Percentiles rank a stretch among this genome's conserved stretches.
These are phyloP conservation scores for Ophioderma brevispina DNA, from an alignment of 35 echinoderm and acorn worm genomes.

Conservation along the genomic window DNA sequence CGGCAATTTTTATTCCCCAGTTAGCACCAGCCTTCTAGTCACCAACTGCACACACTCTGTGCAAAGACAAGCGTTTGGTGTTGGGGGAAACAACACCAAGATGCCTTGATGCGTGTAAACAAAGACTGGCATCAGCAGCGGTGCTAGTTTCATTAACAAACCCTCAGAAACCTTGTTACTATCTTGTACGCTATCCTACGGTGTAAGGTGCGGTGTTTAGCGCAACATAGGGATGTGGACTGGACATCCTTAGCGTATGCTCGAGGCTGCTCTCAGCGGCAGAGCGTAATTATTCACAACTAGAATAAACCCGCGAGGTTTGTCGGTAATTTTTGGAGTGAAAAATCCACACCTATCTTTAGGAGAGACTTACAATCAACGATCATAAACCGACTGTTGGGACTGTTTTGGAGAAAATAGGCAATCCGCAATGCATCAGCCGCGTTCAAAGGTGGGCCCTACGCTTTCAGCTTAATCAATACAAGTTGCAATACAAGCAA, in stretches of 20 bases:
- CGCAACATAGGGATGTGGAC: constrained; percentile 23
- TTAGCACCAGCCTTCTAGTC: too few species aligned
- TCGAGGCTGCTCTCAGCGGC: constrained; percentile 31
- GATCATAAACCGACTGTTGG: constrained; percentile 76
- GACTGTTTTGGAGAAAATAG: constrained; percentile 40
- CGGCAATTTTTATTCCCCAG: too few species aligned
- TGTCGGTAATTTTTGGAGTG: constrained; percentile 60
- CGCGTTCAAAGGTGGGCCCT: constrained; percentile 60
- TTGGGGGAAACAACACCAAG: too few species aligned
- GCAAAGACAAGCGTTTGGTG: too few species aligned
- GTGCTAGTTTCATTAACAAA: too few species aligned
- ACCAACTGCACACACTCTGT: too few species aligned
- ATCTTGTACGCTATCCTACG: too few species aligned
- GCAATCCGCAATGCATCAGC: constrained; percentile 21
- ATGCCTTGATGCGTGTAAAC: too few species aligned
- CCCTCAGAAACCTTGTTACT: too few species aligned
- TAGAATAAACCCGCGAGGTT: constrained; percentile 56
- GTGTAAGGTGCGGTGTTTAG: constrained; percentile 37
- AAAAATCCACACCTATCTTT: constrained; percentile 77
- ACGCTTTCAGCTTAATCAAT: constrained; percentile 42
- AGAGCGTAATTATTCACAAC: constrained; percentile 63
- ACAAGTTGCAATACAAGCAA: constrained; percentile 17
- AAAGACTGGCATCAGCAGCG: too few species aligned
- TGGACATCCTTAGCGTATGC: constrained; percentile 45
- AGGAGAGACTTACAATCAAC: constrained; percentile 33